Evolutionary conservation across 2,888 invertebrate genomes (phyloP).

Genomic region (Lamproptera curius): DNA sequence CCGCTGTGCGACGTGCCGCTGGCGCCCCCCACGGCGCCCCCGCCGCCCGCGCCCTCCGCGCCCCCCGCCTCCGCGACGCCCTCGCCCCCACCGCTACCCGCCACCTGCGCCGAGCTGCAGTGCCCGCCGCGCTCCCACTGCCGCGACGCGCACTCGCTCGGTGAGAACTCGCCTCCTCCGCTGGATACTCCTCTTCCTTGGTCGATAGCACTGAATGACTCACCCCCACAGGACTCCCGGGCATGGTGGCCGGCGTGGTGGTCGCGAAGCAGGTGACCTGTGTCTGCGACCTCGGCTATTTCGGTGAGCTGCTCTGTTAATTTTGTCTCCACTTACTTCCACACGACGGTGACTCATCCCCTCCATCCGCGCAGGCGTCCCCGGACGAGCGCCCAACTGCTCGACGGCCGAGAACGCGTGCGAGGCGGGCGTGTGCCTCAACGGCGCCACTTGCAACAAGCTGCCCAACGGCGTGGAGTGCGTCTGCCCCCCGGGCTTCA

Average conservation of each 20-base stretch:
- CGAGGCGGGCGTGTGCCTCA: constrained; percentile 83
- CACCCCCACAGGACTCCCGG: constrained; percentile 40
- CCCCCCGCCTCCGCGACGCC: constrained; percentile 51
- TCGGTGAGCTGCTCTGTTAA: constrained; percentile 57
- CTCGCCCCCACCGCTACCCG: constrained; percentile 17
- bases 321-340: neutral
- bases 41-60: constrained; percentile 47
- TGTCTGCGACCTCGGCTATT: constrained; percentile 82
- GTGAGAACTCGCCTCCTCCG: neutral
- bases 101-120: constrained; percentile 44
- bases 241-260: constrained; percentile 44
- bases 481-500: constrained; percentile 83
- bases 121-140: constrained; percentile 82
- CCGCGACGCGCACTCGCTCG: constrained; percentile 59
- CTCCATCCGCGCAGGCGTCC: constrained; percentile 52
- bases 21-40: constrained; percentile 68
- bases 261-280: constrained; percentile 70
- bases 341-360: neutral
- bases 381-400: constrained; percentile 60
- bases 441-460: constrained; percentile 84
- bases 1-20: constrained; percentile 57
- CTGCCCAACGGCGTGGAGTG: constrained; percentile 81
- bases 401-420: constrained; percentile 71
- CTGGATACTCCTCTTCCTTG: no score
- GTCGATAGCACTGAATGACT: no score